Evolutionary conservation across 2,113 vertebrate species (phyloP), one percentile per base, ranked within the genome.

Genomic region (Hypomesus transpacificus): DNA sequence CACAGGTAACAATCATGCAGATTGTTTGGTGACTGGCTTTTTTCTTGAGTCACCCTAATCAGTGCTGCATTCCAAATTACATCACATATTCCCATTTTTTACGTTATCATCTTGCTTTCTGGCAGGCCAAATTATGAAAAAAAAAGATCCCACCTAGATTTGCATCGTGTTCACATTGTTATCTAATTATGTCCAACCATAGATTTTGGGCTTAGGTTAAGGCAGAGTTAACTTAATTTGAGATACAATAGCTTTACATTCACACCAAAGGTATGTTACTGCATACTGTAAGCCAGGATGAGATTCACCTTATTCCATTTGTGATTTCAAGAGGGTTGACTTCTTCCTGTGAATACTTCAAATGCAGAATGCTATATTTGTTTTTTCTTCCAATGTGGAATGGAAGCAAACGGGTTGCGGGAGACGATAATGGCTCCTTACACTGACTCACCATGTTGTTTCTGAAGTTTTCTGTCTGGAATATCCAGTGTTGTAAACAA

Each of bases 281-380:
- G 63, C 20, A 61, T 66, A 81, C 69, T 68, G 75, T 56, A n/a
- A 46, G 39, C 39, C 39, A 46, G 2, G 39, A 9, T 46, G 65
- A 56, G 51, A 77, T 74, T 17, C 50, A 61, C 5, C 34, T 53
- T 63, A 67, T 76, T 61, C 72, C 69, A 60, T 28, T 28, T 75
- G 76, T 72, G 81, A 77, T 78, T 76, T 80, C 71, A 71, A 79
- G 74, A 50, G 65, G 63, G 53, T 78, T 76, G 76, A 79, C 83
- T 82, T 62, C 53, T 82, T 62, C 50, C 65, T 75, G 71, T 68
- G 77, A 78, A 75, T 56, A 68, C 57, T 18, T 58, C 62, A 73
- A 20, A 50, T 64, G 68, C 70, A 58, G 26, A 67, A 67, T 77
- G 81, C 67, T 77, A 75, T 83, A 60, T 75, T 76, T 70, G 50